These are phyloP conservation scores for Lagria hirta DNA, from an alignment of 2,888 invertebrate species.

Conservation along the genomic window DNA sequence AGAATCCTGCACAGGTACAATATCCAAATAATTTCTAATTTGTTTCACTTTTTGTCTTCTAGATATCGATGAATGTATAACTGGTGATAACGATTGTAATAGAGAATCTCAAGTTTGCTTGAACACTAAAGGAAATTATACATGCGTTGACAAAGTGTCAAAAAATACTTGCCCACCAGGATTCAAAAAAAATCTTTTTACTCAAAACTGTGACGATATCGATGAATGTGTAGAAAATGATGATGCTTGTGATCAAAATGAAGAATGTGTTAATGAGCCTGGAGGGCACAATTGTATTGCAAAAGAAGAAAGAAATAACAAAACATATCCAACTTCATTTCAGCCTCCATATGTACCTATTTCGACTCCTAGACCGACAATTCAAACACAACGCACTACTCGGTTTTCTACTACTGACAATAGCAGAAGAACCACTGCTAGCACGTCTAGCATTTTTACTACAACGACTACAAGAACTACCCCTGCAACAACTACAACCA, in stretches of 20 bases:
- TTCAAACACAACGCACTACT: too few relatives aligned
- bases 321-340: constrained; percentile 18
- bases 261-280: constrained; percentile 67
- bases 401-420: too few relatives aligned
- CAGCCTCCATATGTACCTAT: constrained; percentile 23
- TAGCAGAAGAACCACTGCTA: too few relatives aligned
- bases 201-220: constrained; percentile 68
- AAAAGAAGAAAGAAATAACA: constrained; percentile 30
- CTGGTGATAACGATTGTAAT: constrained; percentile 66
- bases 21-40: too few relatives aligned
- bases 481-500: constrained; percentile 19
- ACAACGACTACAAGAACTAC: constrained; percentile 20
- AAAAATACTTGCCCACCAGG: constrained; percentile 64
- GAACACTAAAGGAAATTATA: constrained; percentile 70
- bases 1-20: constrained; percentile 46
- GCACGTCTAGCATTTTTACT: constrained; percentile 1
- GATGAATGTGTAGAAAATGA: constrained; percentile 72
- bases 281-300: constrained; percentile 67
- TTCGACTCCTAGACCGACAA: constrained; percentile 23
- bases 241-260: constrained; percentile 60
- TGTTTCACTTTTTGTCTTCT: too few relatives aligned
- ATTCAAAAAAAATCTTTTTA: constrained; percentile 60
- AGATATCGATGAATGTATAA: constrained; percentile 76
- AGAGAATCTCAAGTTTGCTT: constrained; percentile 67
- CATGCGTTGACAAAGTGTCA: constrained; percentile 67